Evolutionary conservation across 2,888 invertebrate species (phyloP).

Genomic region (Micoletzkya japonica): DNA sequence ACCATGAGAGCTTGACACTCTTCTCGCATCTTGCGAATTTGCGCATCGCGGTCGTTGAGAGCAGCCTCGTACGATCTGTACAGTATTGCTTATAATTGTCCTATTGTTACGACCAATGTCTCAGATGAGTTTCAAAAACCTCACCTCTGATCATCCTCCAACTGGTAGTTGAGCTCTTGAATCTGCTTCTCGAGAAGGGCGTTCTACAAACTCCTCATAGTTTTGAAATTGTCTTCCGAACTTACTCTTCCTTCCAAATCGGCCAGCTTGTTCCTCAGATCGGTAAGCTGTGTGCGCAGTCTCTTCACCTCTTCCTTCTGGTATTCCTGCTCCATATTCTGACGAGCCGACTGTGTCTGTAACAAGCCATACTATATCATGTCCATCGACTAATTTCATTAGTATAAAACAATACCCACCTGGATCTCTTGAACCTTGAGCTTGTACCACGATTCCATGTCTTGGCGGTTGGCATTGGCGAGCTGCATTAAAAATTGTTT

Average conservation of each 20-base stretch:
- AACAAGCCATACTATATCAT: conserved; percentile 65
- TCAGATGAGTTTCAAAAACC: neutral
- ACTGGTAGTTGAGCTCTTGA: conserved; percentile 67
- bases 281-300: conserved; percentile 65
- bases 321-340: conserved; percentile 66
- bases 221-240: conserved; percentile 45
- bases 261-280: conserved; percentile 66
- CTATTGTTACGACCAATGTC: neutral
- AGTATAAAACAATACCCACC: neutral
- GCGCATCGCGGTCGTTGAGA: conserved; percentile 63
- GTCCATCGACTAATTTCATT: neutral
- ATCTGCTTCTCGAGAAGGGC: conserved; percentile 68
- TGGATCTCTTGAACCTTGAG: conserved; percentile 69
- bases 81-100: neutral
- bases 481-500: conserved; percentile 31
- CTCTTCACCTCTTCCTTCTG: conserved; percentile 67
- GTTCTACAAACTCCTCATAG: conserved; percentile 61
- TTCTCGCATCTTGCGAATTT: conserved; percentile 64
- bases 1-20: conserved; percentile 66
- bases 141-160: conserved; percentile 66
- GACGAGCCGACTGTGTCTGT: conserved; percentile 66
- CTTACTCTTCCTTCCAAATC: conserved; percentile 66
- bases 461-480: conserved; percentile 65
- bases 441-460: conserved; percentile 68
- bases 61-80: conserved; percentile 66